Evolutionary conservation across 2,888 invertebrate species (phyloP), one percentile per base, ranked within the genome.

Genomic region (Galerucella pusilla): DNA sequence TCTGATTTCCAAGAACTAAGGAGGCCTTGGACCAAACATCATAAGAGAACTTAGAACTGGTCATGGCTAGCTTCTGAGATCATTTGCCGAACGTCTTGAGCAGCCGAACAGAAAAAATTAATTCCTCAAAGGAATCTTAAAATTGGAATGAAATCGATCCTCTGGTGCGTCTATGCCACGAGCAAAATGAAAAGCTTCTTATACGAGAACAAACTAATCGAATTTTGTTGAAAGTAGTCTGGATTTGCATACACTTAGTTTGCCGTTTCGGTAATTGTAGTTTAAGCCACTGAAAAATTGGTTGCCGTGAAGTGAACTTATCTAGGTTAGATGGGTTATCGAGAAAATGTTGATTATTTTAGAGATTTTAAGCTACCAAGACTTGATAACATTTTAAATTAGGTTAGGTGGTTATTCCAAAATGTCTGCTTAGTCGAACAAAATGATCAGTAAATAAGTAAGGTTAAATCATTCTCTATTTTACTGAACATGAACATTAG

Each of bases 211-310:
- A 11, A 66, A 45, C 68, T 73, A 73, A 73, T 68, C 68, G 73
- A 73, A 73, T 73, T 63, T 68, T 42, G 46, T 20, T 54, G 16
- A 68, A 68, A 63, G 12, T 68, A 63, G 20, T 68, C 20, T 57
- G 73, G 54, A 68, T 61, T 63, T 73, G 68, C 68, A 73, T 73
- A 52, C 45, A 66, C 68, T 73, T 73, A 68, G 68, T 59, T 16
- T 68, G 16, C 42, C 68, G 46, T 57, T 16, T 20, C n/a, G 35
- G 68, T 68, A 68, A 68, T 68, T 68, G 68, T 59, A 25, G 45
- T 68, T 68, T 68, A 68, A 68, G 68, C 68, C 20, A 59, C 42
- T 68, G 68, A 68, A 68, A 68, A 59, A 68, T 68, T 68, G 68
- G 45, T 42, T 68, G 9, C 57, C 57, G 59, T 45, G 59, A 59